Percentiles rank a stretch among this genome's conserved stretches.
phyloP scores from a whole-genome alignment of 2,797 vertebrate species.

The Holocentrus rufus region DNA sequence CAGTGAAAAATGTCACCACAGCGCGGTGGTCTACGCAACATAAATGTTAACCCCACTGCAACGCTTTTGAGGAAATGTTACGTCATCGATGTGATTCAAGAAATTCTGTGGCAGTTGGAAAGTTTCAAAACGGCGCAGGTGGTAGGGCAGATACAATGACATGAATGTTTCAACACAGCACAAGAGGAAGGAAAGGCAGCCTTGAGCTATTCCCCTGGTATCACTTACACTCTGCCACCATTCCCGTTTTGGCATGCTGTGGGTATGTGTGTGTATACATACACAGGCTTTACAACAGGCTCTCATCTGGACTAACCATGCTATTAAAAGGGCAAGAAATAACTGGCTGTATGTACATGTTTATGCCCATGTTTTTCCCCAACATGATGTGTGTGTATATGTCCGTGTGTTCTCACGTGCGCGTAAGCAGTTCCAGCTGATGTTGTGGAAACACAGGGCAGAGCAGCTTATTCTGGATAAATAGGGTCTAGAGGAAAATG shows the following conservation, averaged over 20 bases:
- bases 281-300: background rate
- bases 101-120: slow-evolving; percentile 50
- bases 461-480: slow-evolving; percentile 46
- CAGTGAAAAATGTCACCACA: background rate
- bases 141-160: slow-evolving; percentile 55
- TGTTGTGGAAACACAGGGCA: slow-evolving; percentile 66
- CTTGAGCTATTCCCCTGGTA: slow-evolving; percentile 40
- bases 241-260: slow-evolving; percentile 65
- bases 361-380: too few relatives aligned
- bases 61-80: slow-evolving; percentile 22
- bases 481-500: slow-evolving; percentile 49
- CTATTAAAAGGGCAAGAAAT: slow-evolving; percentile 53
- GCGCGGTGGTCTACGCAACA: background rate
- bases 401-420: slow-evolving; percentile 46
- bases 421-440: slow-evolving; percentile 47
- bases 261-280: slow-evolving; percentile 1
- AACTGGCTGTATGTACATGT: background rate
- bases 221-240: slow-evolving; percentile 49
- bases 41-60: background rate
- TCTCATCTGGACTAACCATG: slow-evolving; percentile 44
- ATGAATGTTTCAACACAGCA: slow-evolving; percentile 40
- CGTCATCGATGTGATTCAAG: slow-evolving; percentile 11
- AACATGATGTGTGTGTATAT: background rate
- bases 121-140: slow-evolving; percentile 63
- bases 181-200: slow-evolving; percentile 59